Percentiles rank a stretch among this genome's conserved stretches.
These are phyloP conservation scores for Penelope pileata DNA, from an alignment of 2,113 vertebrate species.

Conservation along the genomic window DNA sequence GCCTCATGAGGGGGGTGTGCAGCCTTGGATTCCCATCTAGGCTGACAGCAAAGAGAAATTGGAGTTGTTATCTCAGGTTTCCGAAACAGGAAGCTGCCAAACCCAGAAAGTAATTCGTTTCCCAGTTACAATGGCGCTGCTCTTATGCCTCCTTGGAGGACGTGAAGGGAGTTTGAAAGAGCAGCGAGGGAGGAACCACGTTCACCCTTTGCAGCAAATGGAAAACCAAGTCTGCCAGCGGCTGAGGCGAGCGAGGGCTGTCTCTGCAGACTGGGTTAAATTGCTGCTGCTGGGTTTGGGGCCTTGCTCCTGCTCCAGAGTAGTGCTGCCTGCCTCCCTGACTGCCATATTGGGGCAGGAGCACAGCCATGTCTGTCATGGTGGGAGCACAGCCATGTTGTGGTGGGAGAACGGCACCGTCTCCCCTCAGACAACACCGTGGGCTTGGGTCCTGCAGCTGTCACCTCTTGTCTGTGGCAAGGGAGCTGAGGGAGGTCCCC, in stretches of 20 bases:
- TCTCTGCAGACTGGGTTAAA: neutral
- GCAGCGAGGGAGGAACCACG: neutral
- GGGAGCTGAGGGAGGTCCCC: neutral
- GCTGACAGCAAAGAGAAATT: conserved; percentile 64
- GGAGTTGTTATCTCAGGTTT: conserved; percentile 49
- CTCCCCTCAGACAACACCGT: neutral
- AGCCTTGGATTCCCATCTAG: conserved; percentile 24
- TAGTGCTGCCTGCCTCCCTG: neutral
- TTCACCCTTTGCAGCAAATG: neutral
- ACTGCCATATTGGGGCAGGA: neutral
- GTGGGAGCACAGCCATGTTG: neutral
- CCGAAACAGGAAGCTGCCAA: conserved; percentile 61
- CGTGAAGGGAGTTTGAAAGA: neutral
- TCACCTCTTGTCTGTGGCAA: neutral
- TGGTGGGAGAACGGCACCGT: fast-evolving
- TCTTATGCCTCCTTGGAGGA: conserved; percentile 3
- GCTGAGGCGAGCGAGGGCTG: neutral
- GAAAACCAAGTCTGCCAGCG: neutral
- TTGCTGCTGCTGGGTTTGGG: neutral
- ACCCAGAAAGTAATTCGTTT: conserved; percentile 48
- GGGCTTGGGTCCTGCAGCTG: neutral
- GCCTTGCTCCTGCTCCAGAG: neutral
- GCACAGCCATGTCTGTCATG: too few relatives aligned
- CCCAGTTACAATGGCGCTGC: conserved; percentile 5
- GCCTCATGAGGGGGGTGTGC: conserved; percentile 21